Evolutionary conservation across 2,797 vertebrate species (phyloP).

Genomic region (Valencia hispanica): DNA sequence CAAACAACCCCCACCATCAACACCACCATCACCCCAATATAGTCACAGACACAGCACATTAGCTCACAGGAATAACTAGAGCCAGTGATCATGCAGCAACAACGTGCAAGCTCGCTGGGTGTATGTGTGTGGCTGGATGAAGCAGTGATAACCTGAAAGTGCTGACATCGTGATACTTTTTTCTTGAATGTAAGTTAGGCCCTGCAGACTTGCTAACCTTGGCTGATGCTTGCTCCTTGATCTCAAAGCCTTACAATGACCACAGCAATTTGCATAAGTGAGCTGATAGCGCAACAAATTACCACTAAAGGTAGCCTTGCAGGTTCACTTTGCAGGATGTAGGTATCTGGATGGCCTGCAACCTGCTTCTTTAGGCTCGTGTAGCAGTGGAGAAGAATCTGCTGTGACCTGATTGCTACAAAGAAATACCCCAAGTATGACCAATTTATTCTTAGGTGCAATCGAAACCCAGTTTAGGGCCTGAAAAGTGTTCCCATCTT

Average conservation of each 20-base stretch:
- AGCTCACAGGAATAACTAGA: constrained; percentile 47
- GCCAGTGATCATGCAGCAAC: constrained; percentile 53
- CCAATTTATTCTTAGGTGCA: neutral
- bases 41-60: constrained; percentile 63
- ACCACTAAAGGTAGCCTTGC: neutral
- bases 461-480: neutral
- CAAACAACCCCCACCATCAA: constrained; percentile 55
- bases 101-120: neutral
- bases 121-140: constrained; percentile 28
- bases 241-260: neutral
- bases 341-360: too few species aligned
- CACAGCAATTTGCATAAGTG: neutral
- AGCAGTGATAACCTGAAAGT: constrained; percentile 54
- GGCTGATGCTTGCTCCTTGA: constrained; percentile 33
- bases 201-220: constrained; percentile 65
- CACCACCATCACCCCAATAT: constrained; percentile 9
- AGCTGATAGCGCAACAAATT: neutral
- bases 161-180: constrained; percentile 62
- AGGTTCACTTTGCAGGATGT: neutral
- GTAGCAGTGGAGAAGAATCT: neutral
- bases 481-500: neutral
- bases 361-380: neutral
- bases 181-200: constrained; percentile 56
- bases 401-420: neutral
- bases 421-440: neutral